These are phyloP conservation scores for Brachypterus glaber DNA, from an alignment of 2,888 invertebrate species.

Conservation along the genomic window DNA sequence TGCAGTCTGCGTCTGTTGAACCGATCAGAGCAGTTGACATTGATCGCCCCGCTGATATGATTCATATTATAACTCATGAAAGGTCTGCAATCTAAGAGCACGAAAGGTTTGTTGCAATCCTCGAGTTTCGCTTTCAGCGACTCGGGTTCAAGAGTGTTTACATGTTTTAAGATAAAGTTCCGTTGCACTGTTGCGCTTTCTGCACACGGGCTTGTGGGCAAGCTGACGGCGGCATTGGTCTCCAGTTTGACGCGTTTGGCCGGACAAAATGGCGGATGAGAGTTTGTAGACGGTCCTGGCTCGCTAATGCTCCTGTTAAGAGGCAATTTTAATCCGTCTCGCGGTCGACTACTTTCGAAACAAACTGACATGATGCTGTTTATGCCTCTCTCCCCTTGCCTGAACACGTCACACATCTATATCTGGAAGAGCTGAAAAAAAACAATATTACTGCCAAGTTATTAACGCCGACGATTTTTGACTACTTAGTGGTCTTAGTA, in stretches of 20 bases:
- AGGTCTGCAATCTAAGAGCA: constrained; percentile 57
- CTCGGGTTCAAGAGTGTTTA: constrained; percentile 44
- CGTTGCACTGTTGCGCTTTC: constrained; percentile 47
- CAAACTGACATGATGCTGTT: constrained; percentile 43
- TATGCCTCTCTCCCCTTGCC: constrained; percentile 20
- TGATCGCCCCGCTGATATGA: constrained; percentile 59
- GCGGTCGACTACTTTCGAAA: constrained; percentile 44
- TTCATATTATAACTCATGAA: constrained; percentile 61
- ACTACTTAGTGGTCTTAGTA: background rate
- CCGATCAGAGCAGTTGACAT: constrained; percentile 62
- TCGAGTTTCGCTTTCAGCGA: constrained; percentile 44
- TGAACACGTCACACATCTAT: constrained; percentile 26
- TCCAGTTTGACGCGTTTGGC: constrained; percentile 48
- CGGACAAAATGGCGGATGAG: constrained; percentile 34
- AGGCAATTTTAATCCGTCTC: constrained; percentile 48
- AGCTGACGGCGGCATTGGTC: constrained; percentile 34
- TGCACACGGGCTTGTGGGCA: constrained; percentile 47
- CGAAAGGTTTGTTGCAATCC: constrained; percentile 33
- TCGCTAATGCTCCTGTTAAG: constrained; percentile 49
- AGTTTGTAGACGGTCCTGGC: constrained; percentile 42
- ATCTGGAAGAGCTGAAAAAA: constrained; percentile 39
- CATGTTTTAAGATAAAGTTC: constrained; percentile 44
- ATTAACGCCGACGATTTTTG: background rate
- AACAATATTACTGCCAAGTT: constrained; percentile 28
- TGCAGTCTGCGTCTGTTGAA: constrained; percentile 58